Conservation (phyloP, 2,888 invertebrate genomes). For the Drosophila neotestacea region DNA sequence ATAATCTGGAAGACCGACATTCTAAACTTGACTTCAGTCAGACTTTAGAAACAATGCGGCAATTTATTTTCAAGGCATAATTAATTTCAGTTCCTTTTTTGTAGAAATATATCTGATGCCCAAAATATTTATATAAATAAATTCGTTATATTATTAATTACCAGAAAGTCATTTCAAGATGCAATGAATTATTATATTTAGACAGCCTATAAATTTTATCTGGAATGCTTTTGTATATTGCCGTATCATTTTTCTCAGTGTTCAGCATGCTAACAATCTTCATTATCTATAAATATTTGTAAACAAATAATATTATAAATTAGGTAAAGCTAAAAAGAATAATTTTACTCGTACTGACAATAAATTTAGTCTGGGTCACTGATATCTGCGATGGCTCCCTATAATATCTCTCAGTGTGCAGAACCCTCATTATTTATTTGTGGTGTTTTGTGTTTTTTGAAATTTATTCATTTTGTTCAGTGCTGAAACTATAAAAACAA, state of each 20-base stretch:
- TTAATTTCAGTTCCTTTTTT: constrained; percentile 13
- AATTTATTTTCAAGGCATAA: constrained; percentile 21
- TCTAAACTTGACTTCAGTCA: constrained; percentile 7
- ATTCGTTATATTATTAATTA: neutral
- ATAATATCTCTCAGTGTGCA: constrained; percentile 5
- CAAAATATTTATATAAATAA: neutral
- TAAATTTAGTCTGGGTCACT: neutral
- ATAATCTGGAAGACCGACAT: constrained; percentile 6
- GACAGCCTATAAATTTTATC: neutral
- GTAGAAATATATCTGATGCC: neutral
- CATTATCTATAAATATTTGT: constrained; percentile 1
- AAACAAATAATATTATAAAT: constrained; percentile 6
- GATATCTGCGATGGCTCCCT: neutral
- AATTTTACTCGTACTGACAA: neutral
- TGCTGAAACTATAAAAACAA: constrained; percentile 26
- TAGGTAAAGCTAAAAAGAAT: neutral
- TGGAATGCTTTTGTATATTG: neutral
- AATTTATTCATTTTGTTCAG: constrained; percentile 47
- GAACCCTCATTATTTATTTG: constrained; percentile 48
- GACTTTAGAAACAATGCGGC: constrained; percentile 16
- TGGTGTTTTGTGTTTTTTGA: constrained; percentile 52
- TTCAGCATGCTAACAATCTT: neutral
- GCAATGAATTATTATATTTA: neutral
- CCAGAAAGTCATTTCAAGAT: neutral
- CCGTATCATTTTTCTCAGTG: neutral